These are phyloP conservation scores for Pachycephala philippinensis DNA, from an alignment of 2,113 vertebrate species.

Conservation along the genomic window DNA sequence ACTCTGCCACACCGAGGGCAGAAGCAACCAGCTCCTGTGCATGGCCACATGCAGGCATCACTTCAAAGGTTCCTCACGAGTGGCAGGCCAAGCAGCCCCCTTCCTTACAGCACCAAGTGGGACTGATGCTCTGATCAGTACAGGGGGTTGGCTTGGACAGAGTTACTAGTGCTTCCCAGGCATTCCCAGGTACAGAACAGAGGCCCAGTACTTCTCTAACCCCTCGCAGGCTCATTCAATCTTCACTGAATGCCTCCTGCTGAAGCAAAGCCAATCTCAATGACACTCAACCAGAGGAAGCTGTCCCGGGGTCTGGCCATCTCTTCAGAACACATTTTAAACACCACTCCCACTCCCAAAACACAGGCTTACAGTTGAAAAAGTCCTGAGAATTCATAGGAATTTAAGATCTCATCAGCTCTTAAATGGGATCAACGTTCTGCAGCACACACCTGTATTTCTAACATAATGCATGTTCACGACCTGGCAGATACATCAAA, in stretches of 20 bases:
- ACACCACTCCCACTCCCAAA: neutral
- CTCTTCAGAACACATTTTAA: neutral
- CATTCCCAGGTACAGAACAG: neutral
- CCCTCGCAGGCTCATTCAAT: neutral
- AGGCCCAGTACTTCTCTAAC: neutral
- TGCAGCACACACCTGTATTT: neutral
- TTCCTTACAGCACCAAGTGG: neutral
- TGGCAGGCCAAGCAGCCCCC: neutral
- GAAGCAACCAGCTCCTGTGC: neutral
- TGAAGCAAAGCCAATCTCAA: neutral
- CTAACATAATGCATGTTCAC: neutral
- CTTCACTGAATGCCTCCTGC: neutral
- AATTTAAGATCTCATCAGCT: neutral
- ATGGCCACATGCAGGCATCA: neutral
- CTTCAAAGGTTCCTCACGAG: neutral
- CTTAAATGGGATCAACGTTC: neutral
- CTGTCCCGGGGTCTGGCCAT: neutral
- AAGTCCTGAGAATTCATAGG: conserved; percentile 3
- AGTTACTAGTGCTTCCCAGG: neutral
- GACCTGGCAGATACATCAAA: neutral
- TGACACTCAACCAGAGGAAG: neutral
- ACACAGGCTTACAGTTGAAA: neutral
- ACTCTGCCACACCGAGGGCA: neutral
- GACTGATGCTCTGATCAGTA: neutral
- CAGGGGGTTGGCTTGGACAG: neutral